Evolutionary conservation across 2,113 vertebrate species (phyloP), one percentile per base, ranked within the genome.

Genomic region (Vidua chalybeata): DNA sequence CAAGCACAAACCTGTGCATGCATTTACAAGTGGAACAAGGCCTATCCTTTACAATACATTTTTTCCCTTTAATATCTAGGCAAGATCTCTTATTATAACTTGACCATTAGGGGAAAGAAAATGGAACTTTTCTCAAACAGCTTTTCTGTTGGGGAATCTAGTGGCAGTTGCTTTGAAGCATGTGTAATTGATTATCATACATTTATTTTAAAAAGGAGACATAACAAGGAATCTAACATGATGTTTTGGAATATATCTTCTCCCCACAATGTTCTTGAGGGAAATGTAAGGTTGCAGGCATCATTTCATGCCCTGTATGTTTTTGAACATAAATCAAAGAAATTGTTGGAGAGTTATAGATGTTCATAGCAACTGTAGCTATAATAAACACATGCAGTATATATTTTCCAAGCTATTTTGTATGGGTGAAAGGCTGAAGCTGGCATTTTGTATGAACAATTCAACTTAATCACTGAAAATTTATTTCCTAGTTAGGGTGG

Each of bases 261-360:
- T 96, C 95, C 82, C 93, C 91, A 93, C 96, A 96, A 78, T 92
- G 97, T 98, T 98, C 98, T 98, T 98, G 97, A 98, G 97, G 96
- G 97, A 98, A 98, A 98, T 97, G 96, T 98, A 97, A 98, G 97
- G 97, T 97, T 98, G 97, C 97, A 97, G 97, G 97, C 97, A 97
- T 98, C 97, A 98, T 98, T 98, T 98, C 98, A 98, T 98, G 97
- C 98, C 98, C 96, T 98, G 97, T 98, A 97, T 98, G 97, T 97
- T 98, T 98, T 97, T 97, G 96, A 97, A 98, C 98, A 98, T 98
- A 98, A 98, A 98, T 98, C 98, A 98, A 97, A 97, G 97, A 98
- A 98, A 98, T 98, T 97, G 98, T 98, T 97, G 97, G 97, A 96
- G 96, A 98, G 97, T 98, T 98, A 98, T 97, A 96, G 97, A 97